Evolutionary conservation across 2,888 invertebrate genomes (phyloP).

Genomic region (Philonicus albiceps): DNA sequence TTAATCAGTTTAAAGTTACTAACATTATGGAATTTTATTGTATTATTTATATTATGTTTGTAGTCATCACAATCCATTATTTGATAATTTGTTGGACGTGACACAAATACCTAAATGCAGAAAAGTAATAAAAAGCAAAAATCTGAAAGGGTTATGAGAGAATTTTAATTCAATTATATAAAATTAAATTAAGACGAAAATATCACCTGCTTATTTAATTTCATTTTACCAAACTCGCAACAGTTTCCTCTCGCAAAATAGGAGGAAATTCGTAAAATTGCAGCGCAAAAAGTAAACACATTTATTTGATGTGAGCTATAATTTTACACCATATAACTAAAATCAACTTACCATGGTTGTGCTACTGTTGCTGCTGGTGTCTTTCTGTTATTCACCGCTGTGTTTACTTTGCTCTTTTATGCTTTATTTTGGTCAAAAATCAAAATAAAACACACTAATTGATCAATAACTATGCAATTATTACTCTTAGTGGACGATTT

Average conservation of each 20-base stretch:
- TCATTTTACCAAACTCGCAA: neutral
- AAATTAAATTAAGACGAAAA: neutral
- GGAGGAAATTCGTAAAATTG: neutral
- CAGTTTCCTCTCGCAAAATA: neutral
- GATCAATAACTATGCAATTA: neutral
- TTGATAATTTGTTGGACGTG: neutral
- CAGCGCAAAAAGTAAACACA: neutral
- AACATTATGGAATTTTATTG: neutral
- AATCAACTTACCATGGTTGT: neutral
- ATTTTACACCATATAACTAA: neutral
- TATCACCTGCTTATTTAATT: neutral
- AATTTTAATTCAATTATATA: neutral
- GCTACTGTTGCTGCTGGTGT: neutral
- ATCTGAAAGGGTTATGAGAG: neutral
- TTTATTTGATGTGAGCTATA: neutral
- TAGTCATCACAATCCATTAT: neutral
- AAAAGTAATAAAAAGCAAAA: neutral
- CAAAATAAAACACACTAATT: neutral
- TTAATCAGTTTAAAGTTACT: neutral
- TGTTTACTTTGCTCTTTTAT: neutral
- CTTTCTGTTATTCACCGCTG: neutral
- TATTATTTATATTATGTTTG: neutral
- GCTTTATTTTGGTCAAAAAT: neutral
- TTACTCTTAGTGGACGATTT: neutral
- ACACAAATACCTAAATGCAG: neutral